phyloP scores from a whole-genome alignment of 2,888 invertebrate genomes.

The Gryllus longicercus region DNA sequence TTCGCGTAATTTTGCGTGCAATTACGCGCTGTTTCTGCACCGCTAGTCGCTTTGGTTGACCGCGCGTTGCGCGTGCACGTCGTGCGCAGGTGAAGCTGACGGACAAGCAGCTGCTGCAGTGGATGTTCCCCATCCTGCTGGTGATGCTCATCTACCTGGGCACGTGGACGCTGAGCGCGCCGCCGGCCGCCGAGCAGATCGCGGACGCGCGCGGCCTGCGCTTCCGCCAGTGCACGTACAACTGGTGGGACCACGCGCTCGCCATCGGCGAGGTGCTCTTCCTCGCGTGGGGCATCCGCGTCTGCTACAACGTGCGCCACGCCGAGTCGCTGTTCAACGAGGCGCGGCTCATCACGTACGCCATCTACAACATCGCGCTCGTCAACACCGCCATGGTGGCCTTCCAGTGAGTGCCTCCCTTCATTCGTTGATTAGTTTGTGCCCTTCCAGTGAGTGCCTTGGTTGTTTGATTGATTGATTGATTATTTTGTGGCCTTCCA shows the following conservation, averaged over 20 bases:
- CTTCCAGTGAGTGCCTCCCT: slow-evolving; percentile 73
- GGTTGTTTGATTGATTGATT: no score
- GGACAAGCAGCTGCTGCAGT: slow-evolving; percentile 86
- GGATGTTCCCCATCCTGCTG: slow-evolving; percentile 88
- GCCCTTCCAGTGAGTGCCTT: no score
- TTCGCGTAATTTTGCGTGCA: no score
- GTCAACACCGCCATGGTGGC: slow-evolving; percentile 90
- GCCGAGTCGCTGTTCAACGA: slow-evolving; percentile 92
- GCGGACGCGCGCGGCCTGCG: slow-evolving; percentile 70
- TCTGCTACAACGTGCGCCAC: slow-evolving; percentile 82
- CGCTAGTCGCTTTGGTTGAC: no score
- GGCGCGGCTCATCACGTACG: slow-evolving; percentile 87
- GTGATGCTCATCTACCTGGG: slow-evolving; percentile 85
- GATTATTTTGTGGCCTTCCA: no score
- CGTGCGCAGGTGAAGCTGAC: slow-evolving; percentile 68
- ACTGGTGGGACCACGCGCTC: slow-evolving; percentile 93
- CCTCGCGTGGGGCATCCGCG: slow-evolving; percentile 78
- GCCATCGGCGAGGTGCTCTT: slow-evolving; percentile 80
- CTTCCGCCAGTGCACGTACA: slow-evolving; percentile 85
- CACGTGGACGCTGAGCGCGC: slow-evolving; percentile 86
- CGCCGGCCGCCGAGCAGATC: slow-evolving; percentile 77
- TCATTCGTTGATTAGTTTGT: no score
- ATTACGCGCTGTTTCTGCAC: no score
- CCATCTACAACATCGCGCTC: slow-evolving; percentile 90
- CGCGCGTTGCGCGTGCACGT: no score